These are phyloP conservation scores for Lacerta viridis DNA, from an alignment of 2,797 vertebrate species.

Conservation along the genomic window DNA sequence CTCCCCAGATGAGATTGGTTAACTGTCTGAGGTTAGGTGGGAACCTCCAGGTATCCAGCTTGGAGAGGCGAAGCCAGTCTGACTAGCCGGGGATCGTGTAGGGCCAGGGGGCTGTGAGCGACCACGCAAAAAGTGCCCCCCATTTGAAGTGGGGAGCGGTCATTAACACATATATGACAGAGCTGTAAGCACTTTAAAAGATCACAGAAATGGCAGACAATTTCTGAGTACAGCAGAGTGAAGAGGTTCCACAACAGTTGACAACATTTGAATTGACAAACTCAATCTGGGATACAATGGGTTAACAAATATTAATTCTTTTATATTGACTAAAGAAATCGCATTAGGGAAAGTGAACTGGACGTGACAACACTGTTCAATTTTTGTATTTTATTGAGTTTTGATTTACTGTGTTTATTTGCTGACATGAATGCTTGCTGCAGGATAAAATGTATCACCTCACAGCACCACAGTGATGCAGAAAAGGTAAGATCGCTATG, in stretches of 20 bases:
- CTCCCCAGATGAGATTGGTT: too few relatives aligned
- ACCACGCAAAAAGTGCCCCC: too few relatives aligned
- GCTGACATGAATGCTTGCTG: background rate
- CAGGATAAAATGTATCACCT: constrained; percentile 13
- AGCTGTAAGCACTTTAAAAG: background rate
- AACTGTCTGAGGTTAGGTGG: too few relatives aligned
- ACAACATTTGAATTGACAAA: background rate
- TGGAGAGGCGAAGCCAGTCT: too few relatives aligned
- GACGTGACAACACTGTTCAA: background rate
- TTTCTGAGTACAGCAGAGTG: background rate
- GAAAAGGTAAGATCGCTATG: background rate
- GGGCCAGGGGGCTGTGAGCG: too few relatives aligned
- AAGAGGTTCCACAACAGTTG: background rate
- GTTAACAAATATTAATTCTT: background rate
- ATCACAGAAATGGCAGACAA: background rate
- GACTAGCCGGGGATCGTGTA: too few relatives aligned
- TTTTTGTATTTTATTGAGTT: background rate
- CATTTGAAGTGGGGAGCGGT: too few relatives aligned
- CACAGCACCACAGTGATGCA: background rate
- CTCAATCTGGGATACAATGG: background rate
- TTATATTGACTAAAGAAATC: constrained; percentile 28
- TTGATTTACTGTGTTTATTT: background rate
- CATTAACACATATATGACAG: background rate
- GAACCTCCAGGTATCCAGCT: too few relatives aligned
- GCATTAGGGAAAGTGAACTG: constrained; percentile 22